These are phyloP conservation scores for Girardia tigrina DNA, from an alignment of 2,888 invertebrate species.

Conservation along the genomic window DNA sequence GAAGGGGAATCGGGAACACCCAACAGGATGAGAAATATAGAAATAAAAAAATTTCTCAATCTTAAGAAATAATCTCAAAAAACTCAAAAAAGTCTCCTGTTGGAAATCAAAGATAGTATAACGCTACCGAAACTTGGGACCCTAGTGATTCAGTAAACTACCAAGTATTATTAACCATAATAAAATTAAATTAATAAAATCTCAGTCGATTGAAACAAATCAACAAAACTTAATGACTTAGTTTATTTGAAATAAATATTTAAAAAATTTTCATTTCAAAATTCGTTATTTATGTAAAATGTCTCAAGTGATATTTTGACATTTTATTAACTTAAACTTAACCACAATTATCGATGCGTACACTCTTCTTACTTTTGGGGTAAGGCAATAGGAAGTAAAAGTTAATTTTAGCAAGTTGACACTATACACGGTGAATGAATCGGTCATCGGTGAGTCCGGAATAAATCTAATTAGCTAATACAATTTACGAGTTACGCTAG, in stretches of 20 bases:
- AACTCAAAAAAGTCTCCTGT: no score
- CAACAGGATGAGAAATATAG: no score
- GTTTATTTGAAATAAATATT: not conserved
- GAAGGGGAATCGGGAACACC: no score
- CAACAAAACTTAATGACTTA: no score
- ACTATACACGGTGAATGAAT: constrained; percentile 10
- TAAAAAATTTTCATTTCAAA: constrained; percentile 12
- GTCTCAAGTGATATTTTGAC: constrained; percentile 14
- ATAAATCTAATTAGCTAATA: constrained; percentile 23
- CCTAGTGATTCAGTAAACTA: no score
- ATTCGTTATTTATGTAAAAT: not conserved
- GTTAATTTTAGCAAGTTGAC: constrained; percentile 16
- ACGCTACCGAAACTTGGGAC: no score
- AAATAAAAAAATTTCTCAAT: no score
- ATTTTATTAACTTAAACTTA: constrained; percentile 17
- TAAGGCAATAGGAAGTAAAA: not conserved
- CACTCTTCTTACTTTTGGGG: not conserved
- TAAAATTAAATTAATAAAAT: no score
- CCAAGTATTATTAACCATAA: no score
- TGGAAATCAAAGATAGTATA: no score
- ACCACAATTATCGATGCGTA: constrained; percentile 14
- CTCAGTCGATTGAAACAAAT: no score
- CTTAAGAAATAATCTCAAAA: no score
- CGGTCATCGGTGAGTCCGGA: not conserved
- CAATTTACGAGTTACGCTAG: constrained; percentile 7